A percentile compares a stretch with the other conserved stretches of the same genome.
Conservation (phyloP, 2,888 invertebrate species). For the Azorinus chamasolen region DNA sequence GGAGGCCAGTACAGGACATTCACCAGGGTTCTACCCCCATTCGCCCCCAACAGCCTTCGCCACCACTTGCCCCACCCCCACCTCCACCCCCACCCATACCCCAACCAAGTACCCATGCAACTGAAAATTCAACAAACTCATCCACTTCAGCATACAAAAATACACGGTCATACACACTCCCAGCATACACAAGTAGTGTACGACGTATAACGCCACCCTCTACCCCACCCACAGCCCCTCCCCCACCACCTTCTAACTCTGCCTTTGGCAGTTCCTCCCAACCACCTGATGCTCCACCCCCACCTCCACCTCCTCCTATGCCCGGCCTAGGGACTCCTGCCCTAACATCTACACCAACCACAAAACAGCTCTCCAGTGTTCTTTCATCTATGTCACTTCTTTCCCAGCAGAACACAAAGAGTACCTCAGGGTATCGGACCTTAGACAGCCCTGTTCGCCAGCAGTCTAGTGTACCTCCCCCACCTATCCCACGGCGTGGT, state of each 20-base stretch:
- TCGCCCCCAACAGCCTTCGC: conserved; percentile 41
- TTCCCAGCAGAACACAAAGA: conserved; percentile 52
- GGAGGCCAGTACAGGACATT: conserved; percentile 41
- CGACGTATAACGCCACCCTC: conserved; percentile 52
- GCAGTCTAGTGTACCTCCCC: conserved; percentile 59
- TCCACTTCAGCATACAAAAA: conserved; percentile 14
- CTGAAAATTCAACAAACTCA: not conserved
- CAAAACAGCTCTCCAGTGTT: conserved; percentile 12
- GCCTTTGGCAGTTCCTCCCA: conserved; percentile 35
- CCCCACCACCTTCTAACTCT: conserved; percentile 54
- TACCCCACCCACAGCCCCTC: conserved; percentile 47
- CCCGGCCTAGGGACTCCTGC: conserved; percentile 33
- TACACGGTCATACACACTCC: conserved; percentile 44
- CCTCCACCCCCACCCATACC: conserved; percentile 18
- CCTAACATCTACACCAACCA: not conserved
- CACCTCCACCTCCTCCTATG: conserved; percentile 55
- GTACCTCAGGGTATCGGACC: conserved; percentile 10
- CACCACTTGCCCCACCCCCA: conserved; percentile 55
- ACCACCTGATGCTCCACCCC: conserved; percentile 50
- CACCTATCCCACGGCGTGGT: conserved; percentile 51
- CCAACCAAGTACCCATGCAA: conserved; percentile 14
- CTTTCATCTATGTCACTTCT: conserved; percentile 47
- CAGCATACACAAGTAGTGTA: conserved; percentile 44
- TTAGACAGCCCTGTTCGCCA: conserved; percentile 58
- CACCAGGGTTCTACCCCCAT: conserved; percentile 50